Conservation (phyloP, 64 coral and sea anemone genomes). For the Porites lutea region DNA sequence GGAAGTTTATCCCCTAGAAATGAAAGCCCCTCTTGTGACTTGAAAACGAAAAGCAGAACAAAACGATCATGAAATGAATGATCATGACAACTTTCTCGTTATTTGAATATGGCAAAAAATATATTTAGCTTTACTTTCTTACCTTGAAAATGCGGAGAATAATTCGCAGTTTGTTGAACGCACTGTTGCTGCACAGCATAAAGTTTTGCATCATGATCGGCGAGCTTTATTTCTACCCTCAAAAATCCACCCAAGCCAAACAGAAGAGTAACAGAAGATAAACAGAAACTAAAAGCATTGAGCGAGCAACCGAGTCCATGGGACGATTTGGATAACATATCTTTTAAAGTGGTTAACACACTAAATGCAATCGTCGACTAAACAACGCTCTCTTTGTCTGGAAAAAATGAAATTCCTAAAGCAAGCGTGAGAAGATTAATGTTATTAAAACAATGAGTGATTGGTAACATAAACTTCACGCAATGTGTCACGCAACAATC, state of each 20-base stretch:
- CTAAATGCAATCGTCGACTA: neutral
- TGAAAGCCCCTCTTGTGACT: no score
- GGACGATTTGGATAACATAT: neutral
- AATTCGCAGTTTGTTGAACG: neutral
- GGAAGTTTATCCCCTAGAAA: no score
- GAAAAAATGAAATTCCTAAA: no score
- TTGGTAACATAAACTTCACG: no score
- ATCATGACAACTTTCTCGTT: no score
- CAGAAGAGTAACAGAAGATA: neutral
- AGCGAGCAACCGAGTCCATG: neutral
- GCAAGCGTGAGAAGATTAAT: no score
- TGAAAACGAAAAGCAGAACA: no score
- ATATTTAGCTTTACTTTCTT: neutral
- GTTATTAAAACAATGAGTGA: no score
- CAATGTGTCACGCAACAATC: no score
- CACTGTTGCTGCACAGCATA: neutral
- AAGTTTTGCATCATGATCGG: slow-evolving; percentile 4
- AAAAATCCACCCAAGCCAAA: slow-evolving; percentile 14
- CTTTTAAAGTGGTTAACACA: neutral
- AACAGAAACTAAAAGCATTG: neutral
- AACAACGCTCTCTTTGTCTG: neutral
- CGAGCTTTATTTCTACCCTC: slow-evolving; percentile 1
- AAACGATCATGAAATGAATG: no score
- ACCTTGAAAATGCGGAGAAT: neutral
- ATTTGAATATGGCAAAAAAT: no score